Evolutionary conservation across 2,113 vertebrate genomes (phyloP), one percentile per base, ranked within the genome.

Genomic region (Malaclemys terrapin): DNA sequence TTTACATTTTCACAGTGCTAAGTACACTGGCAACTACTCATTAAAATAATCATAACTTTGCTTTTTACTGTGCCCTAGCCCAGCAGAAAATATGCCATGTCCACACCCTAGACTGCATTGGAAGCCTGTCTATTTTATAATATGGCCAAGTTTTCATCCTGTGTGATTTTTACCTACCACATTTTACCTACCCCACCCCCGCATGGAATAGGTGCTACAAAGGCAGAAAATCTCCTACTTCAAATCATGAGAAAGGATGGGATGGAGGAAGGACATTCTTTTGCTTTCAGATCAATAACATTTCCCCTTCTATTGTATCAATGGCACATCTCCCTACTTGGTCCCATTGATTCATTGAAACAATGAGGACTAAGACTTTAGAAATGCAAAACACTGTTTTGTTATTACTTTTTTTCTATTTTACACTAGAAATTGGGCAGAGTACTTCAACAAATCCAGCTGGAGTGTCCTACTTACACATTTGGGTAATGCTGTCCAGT

Each of bases 381-480:
- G 87, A 20, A 49, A 29, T 3, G 88, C 5, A 6, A 29, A 19
- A 8, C 16, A 35, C 6, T 69, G 1, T 69, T 56, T 76, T 76
- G 19, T 29, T 16, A 45, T 1, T 38, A n/a, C 56, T 54, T 20
- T 54, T 52, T 56, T 54, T 56, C 12, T 62, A 45, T 45, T 62
- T 57, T 57, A 0, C 14, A 2, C 27, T 1, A 38, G 49, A 45
- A 29, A 20, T 5, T 69, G 57, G 90, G 69, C 75, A 91, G n/a
- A 35, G 19, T 1, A 42, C 45, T 3, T 2, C 14, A 82, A 57
- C 57, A 52, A 8, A 1, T 38, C 62, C 45, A 56, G 59, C 45
- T 54, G 1, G n/a, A 2, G 38, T 8, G 0, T 2, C 52, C 12
- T 7, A 97, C 97, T 95, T 35, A 97, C 97, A 96, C 97, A 97